Evolutionary conservation across 2,888 invertebrate species (phyloP), one percentile per base, ranked within the genome.

Genomic region (Drosophila pseudotalamancana): DNA sequence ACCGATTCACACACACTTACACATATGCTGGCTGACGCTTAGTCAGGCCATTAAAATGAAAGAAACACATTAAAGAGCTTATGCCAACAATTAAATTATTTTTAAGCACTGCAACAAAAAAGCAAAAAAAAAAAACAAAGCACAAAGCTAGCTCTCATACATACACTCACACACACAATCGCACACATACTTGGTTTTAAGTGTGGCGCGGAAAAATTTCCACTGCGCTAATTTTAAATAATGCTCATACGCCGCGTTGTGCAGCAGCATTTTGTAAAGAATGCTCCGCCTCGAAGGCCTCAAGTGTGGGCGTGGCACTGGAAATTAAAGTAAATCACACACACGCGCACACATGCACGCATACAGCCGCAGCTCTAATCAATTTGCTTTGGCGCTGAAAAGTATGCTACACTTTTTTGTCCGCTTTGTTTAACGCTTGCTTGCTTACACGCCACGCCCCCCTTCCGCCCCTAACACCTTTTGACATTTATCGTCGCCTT

Each of bases 81-180:
- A 70, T 59, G 72, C 76, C 14, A 82, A 78, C 80, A 81, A 81
- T 81, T 81, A 82, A 81, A 85, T 81, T 81, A 81, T 72, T 72
- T 79, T 72, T 70, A 70, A 85, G 78, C 74, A 71, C 63, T 63
- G 67, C 39, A 43, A 45, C 60, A 6, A 12, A 12, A 57, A 55
- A 48, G 56, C 43, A 56, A 59, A 12, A n/a, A 12, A 57, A 55
- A 48, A 53, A 40, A 56, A 59, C 12, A n/a, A 12, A 65, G 68
- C 57, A 42, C 67, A 80, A 77, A 80, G 56, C 56, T 31, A 46
- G 51, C 68, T 48, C 18, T 40, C 37, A 34, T 39, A 8, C 14
- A 16, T 25, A 5, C 18, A 8, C 23, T 9, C 39, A 14, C 14
- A 11, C 51, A 5, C 12, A n/a, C 34, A 3, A 16, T 29, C 23